A percentile compares a stretch with the other conserved stretches of the same genome.
phyloP scores from a whole-genome alignment of 2,113 vertebrate genomes.

The Etia nguti region DNA sequence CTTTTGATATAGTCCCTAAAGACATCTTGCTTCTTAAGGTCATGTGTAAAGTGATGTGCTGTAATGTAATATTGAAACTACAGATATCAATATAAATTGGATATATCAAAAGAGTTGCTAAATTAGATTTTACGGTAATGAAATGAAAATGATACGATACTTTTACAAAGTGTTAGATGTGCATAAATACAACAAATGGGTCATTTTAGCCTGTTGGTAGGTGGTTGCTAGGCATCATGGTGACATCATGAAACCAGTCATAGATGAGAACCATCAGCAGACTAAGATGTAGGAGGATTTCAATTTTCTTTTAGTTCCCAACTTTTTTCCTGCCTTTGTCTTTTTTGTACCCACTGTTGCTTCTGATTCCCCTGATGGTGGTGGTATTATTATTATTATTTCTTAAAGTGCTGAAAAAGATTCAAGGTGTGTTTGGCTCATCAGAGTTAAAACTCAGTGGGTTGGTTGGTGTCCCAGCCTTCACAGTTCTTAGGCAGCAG shows the following conservation, averaged over 20 bases:
- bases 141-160: not conserved
- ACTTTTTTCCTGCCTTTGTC: not conserved
- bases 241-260: not conserved
- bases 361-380: not conserved
- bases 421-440: not conserved
- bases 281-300: not conserved
- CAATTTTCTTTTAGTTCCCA: not conserved
- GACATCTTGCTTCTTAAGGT: not conserved
- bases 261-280: not conserved
- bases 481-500: conserved; percentile 24
- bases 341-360: not conserved
- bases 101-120: not conserved
- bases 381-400: not conserved
- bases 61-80: not conserved
- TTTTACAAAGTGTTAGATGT: not conserved
- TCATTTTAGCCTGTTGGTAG: not conserved
- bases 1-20: not conserved
- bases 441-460: not conserved
- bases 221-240: not conserved
- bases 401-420: not conserved
- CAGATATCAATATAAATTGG: not conserved
- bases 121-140: not conserved
- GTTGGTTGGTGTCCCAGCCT: not conserved
- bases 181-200: not conserved
- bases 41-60: not conserved